phyloP scores from a whole-genome alignment of 2,113 vertebrate species.

The Gasterosteus nipponicus region DNA sequence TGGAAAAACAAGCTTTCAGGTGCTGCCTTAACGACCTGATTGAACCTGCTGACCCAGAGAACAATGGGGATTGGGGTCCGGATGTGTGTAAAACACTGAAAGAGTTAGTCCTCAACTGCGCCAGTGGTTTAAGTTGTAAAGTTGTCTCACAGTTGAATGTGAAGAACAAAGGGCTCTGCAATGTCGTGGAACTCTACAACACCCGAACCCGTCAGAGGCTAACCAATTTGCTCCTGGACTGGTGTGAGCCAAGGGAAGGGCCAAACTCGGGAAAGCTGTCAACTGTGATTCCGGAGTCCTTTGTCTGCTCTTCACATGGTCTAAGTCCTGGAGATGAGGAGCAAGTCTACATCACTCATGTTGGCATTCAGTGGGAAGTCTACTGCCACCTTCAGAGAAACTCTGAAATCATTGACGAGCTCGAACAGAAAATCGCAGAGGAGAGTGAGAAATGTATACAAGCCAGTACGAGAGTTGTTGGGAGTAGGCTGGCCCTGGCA shows the following conservation, averaged over 20 bases:
- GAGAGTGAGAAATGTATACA: slow-evolving; percentile 65
- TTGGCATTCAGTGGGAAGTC: slow-evolving; percentile 85
- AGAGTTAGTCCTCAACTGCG: slow-evolving; percentile 70
- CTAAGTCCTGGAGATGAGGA: slow-evolving; percentile 84
- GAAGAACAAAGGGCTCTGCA: slow-evolving; percentile 72
- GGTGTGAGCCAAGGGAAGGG: slow-evolving; percentile 55
- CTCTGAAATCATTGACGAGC: slow-evolving; percentile 71
- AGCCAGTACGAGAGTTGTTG: slow-evolving; percentile 18
- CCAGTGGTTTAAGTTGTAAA: slow-evolving; percentile 77
- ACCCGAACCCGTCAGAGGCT: slow-evolving; percentile 62
- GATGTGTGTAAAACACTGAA: slow-evolving; percentile 69
- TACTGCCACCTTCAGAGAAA: slow-evolving; percentile 91
- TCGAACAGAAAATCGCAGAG: slow-evolving; percentile 76
- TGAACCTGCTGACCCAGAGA: slow-evolving; percentile 61
- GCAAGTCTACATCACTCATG: slow-evolving; percentile 83
- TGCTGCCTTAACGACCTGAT: slow-evolving; percentile 82
- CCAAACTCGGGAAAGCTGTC: slow-evolving; percentile 47
- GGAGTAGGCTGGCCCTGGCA: slow-evolving; percentile 81
- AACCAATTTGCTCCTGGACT: slow-evolving; percentile 73
- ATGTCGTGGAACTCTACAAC: slow-evolving; percentile 85
- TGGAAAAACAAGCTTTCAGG: slow-evolving; percentile 87
- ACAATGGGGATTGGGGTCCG: slow-evolving; percentile 67
- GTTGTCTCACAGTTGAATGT: slow-evolving; percentile 77
- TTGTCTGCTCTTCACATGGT: slow-evolving; percentile 87
- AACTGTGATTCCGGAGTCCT: slow-evolving; percentile 80